phyloP scores from a whole-genome alignment of 2,113 vertebrate species.

The Bagarius yarrelli region DNA sequence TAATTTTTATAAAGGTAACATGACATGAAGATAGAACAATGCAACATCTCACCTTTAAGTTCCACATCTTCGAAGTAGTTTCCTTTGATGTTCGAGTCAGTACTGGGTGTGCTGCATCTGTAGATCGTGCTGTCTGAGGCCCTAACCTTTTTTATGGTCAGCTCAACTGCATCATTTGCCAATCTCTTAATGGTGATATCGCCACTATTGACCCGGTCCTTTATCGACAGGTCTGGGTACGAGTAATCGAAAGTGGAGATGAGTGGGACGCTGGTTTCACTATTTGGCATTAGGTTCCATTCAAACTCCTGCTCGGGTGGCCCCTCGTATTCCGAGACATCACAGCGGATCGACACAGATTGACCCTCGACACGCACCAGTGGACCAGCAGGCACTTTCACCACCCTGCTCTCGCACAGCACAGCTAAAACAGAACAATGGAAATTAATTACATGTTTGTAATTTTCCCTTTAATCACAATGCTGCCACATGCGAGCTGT shows the following conservation, averaged over 20 bases:
- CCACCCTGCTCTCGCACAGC: constrained; percentile 76
- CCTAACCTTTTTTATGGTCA: constrained; percentile 72
- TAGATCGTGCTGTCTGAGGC: constrained; percentile 75
- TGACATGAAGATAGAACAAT: not conserved
- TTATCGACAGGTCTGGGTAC: constrained; percentile 69
- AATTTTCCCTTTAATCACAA: not conserved
- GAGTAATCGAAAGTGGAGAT: constrained; percentile 77
- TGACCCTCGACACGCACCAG: constrained; percentile 84
- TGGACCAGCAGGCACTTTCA: constrained; percentile 80
- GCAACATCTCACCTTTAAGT: constrained; percentile 73
- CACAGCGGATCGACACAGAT: constrained; percentile 81
- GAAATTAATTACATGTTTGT: constrained; percentile 1
- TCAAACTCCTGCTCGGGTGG: constrained; percentile 90
- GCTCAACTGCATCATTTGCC: constrained; percentile 69
- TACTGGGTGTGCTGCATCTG: constrained; percentile 82
- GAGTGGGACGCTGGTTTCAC: constrained; percentile 55
- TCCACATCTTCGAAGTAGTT: constrained; percentile 80
- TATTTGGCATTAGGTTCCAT: constrained; percentile 67
- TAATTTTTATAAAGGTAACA: too few relatives aligned
- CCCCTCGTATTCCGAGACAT: constrained; percentile 83
- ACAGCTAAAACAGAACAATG: constrained; percentile 58
- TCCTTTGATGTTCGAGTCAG: constrained; percentile 77
- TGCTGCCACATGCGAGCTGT: not conserved
- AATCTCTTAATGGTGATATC: constrained; percentile 72
- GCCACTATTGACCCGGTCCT: constrained; percentile 64